Evolutionary conservation across 2,888 invertebrate species (phyloP).

Genomic region (Dioctria rufipes): DNA sequence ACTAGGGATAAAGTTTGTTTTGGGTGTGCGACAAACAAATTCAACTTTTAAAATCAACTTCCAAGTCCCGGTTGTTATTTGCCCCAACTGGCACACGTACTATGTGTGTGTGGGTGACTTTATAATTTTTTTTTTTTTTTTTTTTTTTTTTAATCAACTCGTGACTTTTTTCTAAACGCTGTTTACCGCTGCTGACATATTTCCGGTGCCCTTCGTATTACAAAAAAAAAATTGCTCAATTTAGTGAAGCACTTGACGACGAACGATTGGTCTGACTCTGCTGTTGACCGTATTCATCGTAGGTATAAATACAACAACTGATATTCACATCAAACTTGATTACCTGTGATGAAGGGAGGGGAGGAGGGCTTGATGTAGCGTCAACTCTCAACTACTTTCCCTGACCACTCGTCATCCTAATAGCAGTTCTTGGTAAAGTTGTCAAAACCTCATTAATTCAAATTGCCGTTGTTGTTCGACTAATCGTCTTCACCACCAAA

Average conservation of each 20-base stretch:
- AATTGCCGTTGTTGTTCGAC: background rate
- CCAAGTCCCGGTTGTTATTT: background rate
- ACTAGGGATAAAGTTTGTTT: conserved; percentile 25
- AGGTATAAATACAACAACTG: background rate
- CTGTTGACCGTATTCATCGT: background rate
- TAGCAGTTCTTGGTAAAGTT: background rate
- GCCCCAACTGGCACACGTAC: background rate
- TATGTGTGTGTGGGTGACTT: background rate
- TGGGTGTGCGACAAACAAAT: conserved; percentile 20
- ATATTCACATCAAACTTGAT: conserved; percentile 7
- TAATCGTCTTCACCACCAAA: background rate
- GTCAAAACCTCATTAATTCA: conserved; percentile 11
- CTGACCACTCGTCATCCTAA: background rate
- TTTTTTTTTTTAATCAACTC: conserved; percentile 4
- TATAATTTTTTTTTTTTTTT: background rate
- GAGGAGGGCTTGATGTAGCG: background rate
- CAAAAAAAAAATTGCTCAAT: conserved; percentile 1
- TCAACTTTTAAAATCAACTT: conserved; percentile 14
- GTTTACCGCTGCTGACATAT: background rate
- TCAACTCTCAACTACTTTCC: background rate
- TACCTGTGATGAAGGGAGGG: background rate
- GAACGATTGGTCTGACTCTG: background rate
- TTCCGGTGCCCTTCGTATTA: background rate
- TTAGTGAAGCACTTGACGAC: background rate
- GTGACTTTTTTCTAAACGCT: conserved; percentile 12